phyloP scores from a whole-genome alignment of 2,888 invertebrate genomes.

The Chalcis sispes region DNA sequence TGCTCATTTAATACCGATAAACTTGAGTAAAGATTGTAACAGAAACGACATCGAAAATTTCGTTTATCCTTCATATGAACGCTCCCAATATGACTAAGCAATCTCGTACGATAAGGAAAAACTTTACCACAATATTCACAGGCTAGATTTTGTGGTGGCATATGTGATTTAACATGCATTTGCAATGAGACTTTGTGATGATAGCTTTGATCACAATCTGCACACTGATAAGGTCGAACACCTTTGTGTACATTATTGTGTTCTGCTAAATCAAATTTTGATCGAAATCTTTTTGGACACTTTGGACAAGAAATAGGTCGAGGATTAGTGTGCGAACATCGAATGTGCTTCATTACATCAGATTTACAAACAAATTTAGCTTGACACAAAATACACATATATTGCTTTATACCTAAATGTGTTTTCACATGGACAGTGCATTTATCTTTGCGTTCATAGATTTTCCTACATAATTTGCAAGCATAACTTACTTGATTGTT shows the following conservation, averaged over 20 bases:
- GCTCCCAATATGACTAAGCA: conserved; percentile 73
- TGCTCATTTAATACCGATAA: conserved; percentile 73
- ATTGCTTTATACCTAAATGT: conserved; percentile 74
- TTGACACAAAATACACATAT: conserved; percentile 71
- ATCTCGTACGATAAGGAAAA: conserved; percentile 73
- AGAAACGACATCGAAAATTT: conserved; percentile 73
- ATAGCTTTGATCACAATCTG: conserved; percentile 73
- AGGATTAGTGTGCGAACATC: conserved; percentile 75
- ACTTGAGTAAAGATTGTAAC: conserved; percentile 74
- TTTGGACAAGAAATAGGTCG: conserved; percentile 73
- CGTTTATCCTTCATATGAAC: conserved; percentile 73
- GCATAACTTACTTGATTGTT: conserved; percentile 71
- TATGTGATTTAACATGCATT: conserved; percentile 74
- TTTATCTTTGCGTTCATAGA: conserved; percentile 73
- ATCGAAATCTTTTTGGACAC: conserved; percentile 73
- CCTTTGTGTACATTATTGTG: conserved; percentile 75
- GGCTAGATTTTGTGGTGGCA: conserved; percentile 74
- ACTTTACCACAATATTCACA: conserved; percentile 75
- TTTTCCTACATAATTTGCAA: conserved; percentile 72
- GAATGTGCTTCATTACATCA: conserved; percentile 74
- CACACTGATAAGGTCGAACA: conserved; percentile 71
- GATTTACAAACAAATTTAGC: conserved; percentile 75
- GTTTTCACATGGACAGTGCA: conserved; percentile 75
- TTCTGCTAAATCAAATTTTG: conserved; percentile 73
- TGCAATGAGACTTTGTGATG: conserved; percentile 75